Evolutionary conservation across 1,140 invertebrate genomes (phyloP), one percentile per base, ranked within the genome.

Genomic region (Elymnias hypermnestra): DNA sequence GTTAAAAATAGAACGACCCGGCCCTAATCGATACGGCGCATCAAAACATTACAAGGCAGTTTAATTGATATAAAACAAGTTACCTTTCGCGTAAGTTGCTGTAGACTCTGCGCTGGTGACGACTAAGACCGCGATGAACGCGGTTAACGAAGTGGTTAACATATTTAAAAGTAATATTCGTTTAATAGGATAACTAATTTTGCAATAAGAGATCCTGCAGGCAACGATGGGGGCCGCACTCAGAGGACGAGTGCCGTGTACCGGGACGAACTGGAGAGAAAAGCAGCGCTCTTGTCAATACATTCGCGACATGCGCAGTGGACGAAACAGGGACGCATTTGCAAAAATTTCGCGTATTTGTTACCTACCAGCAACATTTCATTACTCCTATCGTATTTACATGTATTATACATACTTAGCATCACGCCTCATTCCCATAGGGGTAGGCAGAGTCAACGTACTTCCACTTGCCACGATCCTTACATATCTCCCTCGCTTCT

Each of bases 281-380:
- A 72, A 74, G 57, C 66, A 62, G 61, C 50, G 68, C 46, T 65
- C 50, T 50, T 77, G 73, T 83, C 79, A 72, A 83, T 83, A 83
- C 75, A 65, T 70, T 72, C 57, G 70, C 66, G 71, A 77, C 79
- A 79, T 83, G 79, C 79, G 79, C 79, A 83, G 57, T 83, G 60
- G 36, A 47, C 37, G 13, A 12, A 3, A 37, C 79, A 83, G 76
- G 62, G 71, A 31, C 54, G 76, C 23, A 83, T 53, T 73, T 8
- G 26, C 4, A 9, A 5, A 29, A 10, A 5, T 9, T 26, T 26
- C 2, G 23, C n/a, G n/a, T n/a, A n/a, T n/a, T n/a, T n/a, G n/a
- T n/a, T n/a, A n/a, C n/a, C n/a, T n/a, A n/a, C n/a, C n/a, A n/a
- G n/a, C n/a, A n/a, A n/a, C n/a, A n/a, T n/a, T n/a, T n/a, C n/a